A percentile compares a stretch with the other conserved stretches of the same genome.
phyloP scores from a whole-genome alignment of 2,797 vertebrate genomes.

The Luscinia luscinia region DNA sequence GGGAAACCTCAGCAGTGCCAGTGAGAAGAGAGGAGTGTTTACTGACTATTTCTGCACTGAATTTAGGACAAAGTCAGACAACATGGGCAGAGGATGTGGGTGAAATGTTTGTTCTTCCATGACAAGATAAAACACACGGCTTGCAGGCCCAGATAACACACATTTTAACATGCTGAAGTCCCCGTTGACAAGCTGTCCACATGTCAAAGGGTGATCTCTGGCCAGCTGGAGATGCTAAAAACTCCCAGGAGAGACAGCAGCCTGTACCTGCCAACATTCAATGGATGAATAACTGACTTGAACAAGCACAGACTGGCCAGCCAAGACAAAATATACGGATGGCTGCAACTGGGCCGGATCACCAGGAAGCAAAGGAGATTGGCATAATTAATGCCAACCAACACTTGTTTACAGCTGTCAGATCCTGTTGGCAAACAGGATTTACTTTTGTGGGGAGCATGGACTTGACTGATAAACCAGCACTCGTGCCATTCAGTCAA shows the following conservation, averaged over 20 bases:
- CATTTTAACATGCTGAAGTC: neutral
- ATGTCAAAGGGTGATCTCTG: neutral
- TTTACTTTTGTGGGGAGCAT: neutral
- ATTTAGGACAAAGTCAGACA: neutral
- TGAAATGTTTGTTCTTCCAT: neutral
- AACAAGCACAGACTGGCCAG: neutral
- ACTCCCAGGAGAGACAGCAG: conserved; percentile 6
- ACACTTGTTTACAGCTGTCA: neutral
- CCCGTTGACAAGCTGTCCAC: neutral
- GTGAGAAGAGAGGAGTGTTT: neutral
- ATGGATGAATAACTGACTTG: neutral
- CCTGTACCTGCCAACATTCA: neutral
- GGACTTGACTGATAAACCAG: neutral
- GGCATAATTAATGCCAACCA: neutral
- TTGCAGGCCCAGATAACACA: neutral
- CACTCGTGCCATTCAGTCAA: neutral
- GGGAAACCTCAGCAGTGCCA: neutral
- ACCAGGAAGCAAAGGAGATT: neutral
- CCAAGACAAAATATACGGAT: neutral
- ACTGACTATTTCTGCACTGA: neutral
- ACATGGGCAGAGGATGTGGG: fast-evolving
- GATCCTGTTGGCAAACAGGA: neutral
- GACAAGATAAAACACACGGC: neutral
- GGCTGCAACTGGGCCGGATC: neutral
- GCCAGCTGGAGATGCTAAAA: neutral